Percentiles rank a stretch among this genome's conserved stretches.
These are phyloP conservation scores for Globodera ellingtonae DNA, from an alignment of 1,140 invertebrate species.

Conservation along the genomic window DNA sequence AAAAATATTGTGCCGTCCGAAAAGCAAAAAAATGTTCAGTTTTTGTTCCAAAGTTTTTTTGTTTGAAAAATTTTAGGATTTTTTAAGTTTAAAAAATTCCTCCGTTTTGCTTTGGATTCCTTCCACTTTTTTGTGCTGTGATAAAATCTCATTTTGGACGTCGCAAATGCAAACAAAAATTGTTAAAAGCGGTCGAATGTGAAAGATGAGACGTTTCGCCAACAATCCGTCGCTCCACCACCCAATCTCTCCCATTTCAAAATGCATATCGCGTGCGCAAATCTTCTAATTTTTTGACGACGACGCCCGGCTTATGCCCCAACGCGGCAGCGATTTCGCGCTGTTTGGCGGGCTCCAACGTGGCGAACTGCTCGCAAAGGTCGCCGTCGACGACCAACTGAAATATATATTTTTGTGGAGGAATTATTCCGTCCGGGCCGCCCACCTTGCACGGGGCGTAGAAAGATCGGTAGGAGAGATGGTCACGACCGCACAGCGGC, in stretches of 20 bases:
- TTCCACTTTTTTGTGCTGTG: background rate
- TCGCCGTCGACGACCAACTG: constrained; percentile 95
- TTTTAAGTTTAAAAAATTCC: background rate
- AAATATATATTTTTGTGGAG: constrained; percentile 62
- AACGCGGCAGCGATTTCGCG: constrained; percentile 91
- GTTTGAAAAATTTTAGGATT: too few species aligned
- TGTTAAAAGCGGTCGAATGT: too few species aligned
- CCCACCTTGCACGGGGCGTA: constrained; percentile 93
- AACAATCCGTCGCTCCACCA: background rate
- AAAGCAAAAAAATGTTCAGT: background rate
- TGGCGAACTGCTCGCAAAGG: constrained; percentile 97
- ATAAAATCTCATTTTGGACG: constrained; percentile 4
- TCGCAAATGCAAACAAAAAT: background rate
- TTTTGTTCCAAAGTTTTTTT: background rate
- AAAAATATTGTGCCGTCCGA: too few species aligned
- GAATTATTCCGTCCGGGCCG: background rate
- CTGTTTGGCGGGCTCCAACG: constrained; percentile 88
- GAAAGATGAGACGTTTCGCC: background rate
- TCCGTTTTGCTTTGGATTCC: background rate
- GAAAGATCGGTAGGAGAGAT: constrained; percentile 92
- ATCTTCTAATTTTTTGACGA: constrained; percentile 92
- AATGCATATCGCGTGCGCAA: constrained; percentile 90
- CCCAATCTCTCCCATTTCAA: constrained; percentile 68
- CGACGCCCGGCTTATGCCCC: constrained; percentile 85
- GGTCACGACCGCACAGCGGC: constrained; percentile 92